Percentiles rank a stretch among this genome's conserved stretches.
phyloP scores from a whole-genome alignment of 2,888 invertebrate species.

The Uropetala carovei region DNA sequence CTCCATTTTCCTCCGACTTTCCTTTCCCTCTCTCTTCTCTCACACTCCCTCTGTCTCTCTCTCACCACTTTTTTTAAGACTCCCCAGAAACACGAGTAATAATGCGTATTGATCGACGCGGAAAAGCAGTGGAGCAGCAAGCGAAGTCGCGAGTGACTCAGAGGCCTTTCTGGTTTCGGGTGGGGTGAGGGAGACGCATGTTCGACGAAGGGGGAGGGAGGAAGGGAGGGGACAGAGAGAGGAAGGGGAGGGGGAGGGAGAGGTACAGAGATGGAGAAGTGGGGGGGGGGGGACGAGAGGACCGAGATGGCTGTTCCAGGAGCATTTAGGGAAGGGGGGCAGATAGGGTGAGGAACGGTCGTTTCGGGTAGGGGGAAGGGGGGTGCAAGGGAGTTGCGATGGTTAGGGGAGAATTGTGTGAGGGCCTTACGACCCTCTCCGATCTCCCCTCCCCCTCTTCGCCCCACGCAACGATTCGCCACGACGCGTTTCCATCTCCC shows the following conservation, averaged over 20 bases:
- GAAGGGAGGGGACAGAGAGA: neutral
- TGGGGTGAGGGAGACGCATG: slow-evolving; percentile 21
- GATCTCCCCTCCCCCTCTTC: neutral
- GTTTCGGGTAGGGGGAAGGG: neutral
- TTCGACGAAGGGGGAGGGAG: neutral
- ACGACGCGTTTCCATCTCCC: slow-evolving; percentile 33
- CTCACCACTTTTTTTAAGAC: slow-evolving; percentile 31
- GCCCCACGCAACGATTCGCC: neutral
- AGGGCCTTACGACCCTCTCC: neutral
- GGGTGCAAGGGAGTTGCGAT: neutral
- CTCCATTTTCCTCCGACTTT: too few relatives aligned
- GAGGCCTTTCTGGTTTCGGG: slow-evolving; percentile 35
- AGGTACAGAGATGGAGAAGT: neutral
- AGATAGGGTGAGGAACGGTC: neutral
- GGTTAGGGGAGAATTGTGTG: slow-evolving; percentile 28
- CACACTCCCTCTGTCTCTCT: neutral
- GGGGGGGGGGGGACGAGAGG: neutral
- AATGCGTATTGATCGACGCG: slow-evolving; percentile 29
- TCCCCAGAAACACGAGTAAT: slow-evolving; percentile 35
- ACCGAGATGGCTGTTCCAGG: slow-evolving; percentile 32
- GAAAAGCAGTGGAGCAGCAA: slow-evolving; percentile 4
- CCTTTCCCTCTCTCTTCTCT: too few relatives aligned
- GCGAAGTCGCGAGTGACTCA: slow-evolving; percentile 22
- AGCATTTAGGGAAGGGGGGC: neutral
- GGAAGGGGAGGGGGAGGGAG: neutral